Evolutionary conservation across 2,113 vertebrate genomes (phyloP), one percentile per base, ranked within the genome.

Genomic region (Ovis canadensis): DNA sequence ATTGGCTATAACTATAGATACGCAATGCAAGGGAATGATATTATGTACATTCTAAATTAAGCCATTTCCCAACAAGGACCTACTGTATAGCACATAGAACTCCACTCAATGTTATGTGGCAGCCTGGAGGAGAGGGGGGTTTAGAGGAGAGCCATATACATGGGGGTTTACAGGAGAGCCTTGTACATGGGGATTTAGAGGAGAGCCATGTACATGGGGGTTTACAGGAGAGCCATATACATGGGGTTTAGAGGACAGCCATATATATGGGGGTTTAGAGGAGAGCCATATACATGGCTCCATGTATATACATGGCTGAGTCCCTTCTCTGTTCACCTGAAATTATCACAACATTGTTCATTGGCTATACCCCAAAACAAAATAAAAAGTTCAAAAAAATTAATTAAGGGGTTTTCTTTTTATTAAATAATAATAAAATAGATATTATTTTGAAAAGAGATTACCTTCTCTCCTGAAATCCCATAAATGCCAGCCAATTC

Each of bases 391-490:
- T 77, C 71, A 43, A 77, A 77, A 77, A 77, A 15, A 43, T 71
- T 60, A 78, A 50, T 57, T 45, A 89, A 5, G 13, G 12, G 14
- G 0, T 6, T 82, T 71, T 88, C 13, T 91, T 93, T 87, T 91
- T 85, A 90, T 80, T 71, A 90, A 82, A 77, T 45, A n/a, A 59
- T 3, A 74, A 83, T 59, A 57, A 87, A 94, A 60, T 67, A 57
- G 21, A 13, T 84, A 31, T 2, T 88, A 16, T 86, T 97, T 92
- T 59, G 78, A 60, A 74, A 36, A 93, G 19, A 84, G 36, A 92
- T 91, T 98, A 86, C 95, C 95, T 97, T 97, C 93, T 96, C 88
- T 67, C 86, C 95, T 94, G 98, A 98, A 97, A 98, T 91, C 33
- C 96, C 97, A 96, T 97, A 97, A 52, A 95, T 94, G 82, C 97